Percentiles rank a stretch among this genome's conserved stretches.
Evolutionary conservation across 2,888 invertebrate species (phyloP).

Genomic region (Ormia ochracea): DNA sequence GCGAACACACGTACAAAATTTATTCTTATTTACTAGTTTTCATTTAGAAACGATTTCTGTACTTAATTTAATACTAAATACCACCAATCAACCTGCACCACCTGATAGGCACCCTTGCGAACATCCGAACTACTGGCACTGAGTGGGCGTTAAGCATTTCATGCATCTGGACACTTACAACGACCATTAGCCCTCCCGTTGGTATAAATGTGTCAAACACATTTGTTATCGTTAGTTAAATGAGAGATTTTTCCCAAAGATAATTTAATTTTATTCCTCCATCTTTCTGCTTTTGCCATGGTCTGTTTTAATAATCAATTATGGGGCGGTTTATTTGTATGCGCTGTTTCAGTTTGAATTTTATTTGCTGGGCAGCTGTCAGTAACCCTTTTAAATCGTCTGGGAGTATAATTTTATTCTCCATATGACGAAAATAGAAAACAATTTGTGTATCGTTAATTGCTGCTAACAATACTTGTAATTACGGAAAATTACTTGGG

Average conservation of each 20-base stretch:
- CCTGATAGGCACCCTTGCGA: background rate
- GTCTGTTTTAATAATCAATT: constrained; percentile 50
- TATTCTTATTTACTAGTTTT: background rate
- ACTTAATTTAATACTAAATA: constrained; percentile 22
- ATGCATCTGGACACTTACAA: background rate
- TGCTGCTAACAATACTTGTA: background rate
- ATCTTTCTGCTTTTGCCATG: background rate
- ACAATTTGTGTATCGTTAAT: background rate
- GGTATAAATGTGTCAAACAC: constrained; percentile 48
- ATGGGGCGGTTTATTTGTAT: constrained; percentile 56
- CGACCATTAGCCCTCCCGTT: background rate
- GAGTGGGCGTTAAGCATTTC: background rate
- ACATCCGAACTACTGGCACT: background rate
- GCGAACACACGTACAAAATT: no score
- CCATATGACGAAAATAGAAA: background rate
- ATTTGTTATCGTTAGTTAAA: constrained; percentile 39
- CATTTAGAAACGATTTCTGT: background rate
- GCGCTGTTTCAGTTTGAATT: constrained; percentile 35
- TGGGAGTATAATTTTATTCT: background rate
- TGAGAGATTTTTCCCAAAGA: constrained; percentile 55
- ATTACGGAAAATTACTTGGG: constrained; percentile 48
- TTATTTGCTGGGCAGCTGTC: constrained; percentile 50
- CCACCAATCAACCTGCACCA: background rate
- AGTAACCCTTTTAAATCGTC: constrained; percentile 30
- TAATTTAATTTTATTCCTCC: background rate